Evolutionary conservation across 2,888 invertebrate genomes (phyloP).

Genomic region (Cinara cedri): DNA sequence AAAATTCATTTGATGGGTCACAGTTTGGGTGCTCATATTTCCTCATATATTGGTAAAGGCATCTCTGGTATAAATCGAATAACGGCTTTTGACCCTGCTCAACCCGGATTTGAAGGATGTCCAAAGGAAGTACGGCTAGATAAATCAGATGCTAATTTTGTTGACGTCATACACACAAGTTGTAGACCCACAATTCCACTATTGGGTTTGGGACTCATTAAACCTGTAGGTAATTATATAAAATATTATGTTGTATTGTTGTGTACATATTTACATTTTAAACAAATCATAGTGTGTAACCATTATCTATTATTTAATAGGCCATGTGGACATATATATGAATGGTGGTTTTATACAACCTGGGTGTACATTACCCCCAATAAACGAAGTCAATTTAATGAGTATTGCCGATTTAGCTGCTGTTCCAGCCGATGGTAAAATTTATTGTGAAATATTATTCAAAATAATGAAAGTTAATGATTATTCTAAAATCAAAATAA

Average conservation of each 20-base stretch:
- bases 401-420: conserved; percentile 61
- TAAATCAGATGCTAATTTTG: conserved; percentile 68
- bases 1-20: conserved; percentile 70
- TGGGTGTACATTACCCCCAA: conserved; percentile 65
- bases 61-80: conserved; percentile 66
- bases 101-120: conserved; percentile 68
- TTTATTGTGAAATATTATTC: background rate
- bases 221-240: conserved; percentile 65
- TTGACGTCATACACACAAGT: conserved; percentile 72
- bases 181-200: conserved; percentile 65
- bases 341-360: conserved; percentile 74
- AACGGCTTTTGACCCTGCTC: conserved; percentile 72
- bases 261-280: no score
- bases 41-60: conserved; percentile 67
- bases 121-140: conserved; percentile 66
- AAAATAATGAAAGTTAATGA: no score
- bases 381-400: conserved; percentile 59
- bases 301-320: conserved; percentile 59
- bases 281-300: no score
- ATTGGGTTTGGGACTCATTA: conserved; percentile 69
- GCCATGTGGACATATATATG: conserved; percentile 72
- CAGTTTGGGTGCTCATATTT: conserved; percentile 71
- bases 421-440: conserved; percentile 61
- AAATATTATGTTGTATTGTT: background rate
- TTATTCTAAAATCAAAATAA: no score